These are phyloP conservation scores for Gambusia yucatana DNA, from an alignment of 2,797 vertebrate species.

Conservation along the genomic window DNA sequence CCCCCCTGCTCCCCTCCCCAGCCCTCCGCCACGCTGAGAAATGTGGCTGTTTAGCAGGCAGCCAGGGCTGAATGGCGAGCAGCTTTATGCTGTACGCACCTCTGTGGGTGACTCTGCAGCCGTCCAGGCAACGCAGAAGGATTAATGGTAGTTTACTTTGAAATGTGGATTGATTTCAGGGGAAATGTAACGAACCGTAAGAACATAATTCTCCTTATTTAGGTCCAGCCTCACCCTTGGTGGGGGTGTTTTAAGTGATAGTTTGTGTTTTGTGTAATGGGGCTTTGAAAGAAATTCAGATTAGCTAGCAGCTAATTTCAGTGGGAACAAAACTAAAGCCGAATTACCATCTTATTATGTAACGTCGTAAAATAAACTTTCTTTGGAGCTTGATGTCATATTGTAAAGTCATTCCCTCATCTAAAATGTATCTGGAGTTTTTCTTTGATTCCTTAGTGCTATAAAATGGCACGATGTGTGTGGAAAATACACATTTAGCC, in stretches of 20 bases:
- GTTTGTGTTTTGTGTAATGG: neutral
- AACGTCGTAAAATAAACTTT: too few species aligned
- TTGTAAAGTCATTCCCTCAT: neutral
- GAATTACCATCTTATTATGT: neutral
- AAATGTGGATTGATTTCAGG: constrained; percentile 12
- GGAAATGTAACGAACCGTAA: constrained; percentile 9
- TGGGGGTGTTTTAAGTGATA: neutral
- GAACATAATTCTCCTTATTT: constrained; percentile 16
- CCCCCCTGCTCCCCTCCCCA: constrained; percentile 23
- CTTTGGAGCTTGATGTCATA: too few species aligned
- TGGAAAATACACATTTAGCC: neutral
- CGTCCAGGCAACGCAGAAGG: constrained; percentile 22
- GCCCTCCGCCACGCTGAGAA: constrained; percentile 58
- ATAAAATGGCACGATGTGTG: neutral
- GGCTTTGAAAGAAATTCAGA: neutral
- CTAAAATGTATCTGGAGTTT: neutral
- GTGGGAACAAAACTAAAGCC: neutral
- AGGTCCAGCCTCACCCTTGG: neutral
- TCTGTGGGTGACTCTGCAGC: constrained; percentile 22
- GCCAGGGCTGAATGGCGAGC: constrained; percentile 41
- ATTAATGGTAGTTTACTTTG: constrained; percentile 45
- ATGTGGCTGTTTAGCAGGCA: constrained; percentile 50
- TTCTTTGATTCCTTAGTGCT: too few species aligned
- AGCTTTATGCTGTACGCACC: constrained; percentile 40
- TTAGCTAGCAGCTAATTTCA: neutral